A percentile compares a stretch with the other conserved stretches of the same genome.
These are phyloP conservation scores for Anser brachyrhynchus DNA, from an alignment of 2,113 vertebrate species.

Conservation along the genomic window DNA sequence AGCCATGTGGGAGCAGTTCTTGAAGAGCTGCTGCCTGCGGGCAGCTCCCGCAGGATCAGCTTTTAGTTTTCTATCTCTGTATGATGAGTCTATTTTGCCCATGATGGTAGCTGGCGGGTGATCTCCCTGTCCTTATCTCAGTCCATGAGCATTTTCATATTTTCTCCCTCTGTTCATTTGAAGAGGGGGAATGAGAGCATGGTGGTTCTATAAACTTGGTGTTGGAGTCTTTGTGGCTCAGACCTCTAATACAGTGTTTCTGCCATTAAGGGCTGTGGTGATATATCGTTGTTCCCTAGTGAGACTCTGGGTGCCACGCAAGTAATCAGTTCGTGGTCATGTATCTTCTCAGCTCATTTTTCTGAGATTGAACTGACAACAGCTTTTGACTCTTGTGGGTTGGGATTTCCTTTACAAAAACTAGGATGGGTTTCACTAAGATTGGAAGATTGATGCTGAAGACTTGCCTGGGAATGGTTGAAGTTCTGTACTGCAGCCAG, in stretches of 20 bases:
- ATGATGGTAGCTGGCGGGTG: too few relatives aligned
- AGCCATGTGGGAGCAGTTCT: too few relatives aligned
- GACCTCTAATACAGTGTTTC: background rate
- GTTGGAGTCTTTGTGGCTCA: background rate
- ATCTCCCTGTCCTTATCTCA: too few relatives aligned
- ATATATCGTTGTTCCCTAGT: background rate
- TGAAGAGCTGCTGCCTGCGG: too few relatives aligned
- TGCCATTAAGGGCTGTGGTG: background rate
- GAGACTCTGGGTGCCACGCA: background rate
- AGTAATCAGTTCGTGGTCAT: background rate
- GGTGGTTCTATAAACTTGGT: background rate
- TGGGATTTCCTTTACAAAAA: background rate
- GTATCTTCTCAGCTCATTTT: background rate
- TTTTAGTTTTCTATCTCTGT: too few relatives aligned
- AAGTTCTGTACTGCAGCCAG: background rate
- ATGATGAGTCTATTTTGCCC: too few relatives aligned
- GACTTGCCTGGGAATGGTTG: background rate
- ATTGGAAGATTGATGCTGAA: background rate
- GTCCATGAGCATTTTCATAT: too few relatives aligned
- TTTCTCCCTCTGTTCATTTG: too few relatives aligned
- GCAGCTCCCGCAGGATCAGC: too few relatives aligned
- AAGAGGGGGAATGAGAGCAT: too few relatives aligned
- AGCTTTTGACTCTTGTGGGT: background rate
- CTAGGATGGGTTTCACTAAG: background rate
- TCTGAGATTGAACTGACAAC: background rate